Evolutionary conservation across 2,888 invertebrate genomes (phyloP), one percentile per base, ranked within the genome.

Genomic region (Oscheius onirici): DNA sequence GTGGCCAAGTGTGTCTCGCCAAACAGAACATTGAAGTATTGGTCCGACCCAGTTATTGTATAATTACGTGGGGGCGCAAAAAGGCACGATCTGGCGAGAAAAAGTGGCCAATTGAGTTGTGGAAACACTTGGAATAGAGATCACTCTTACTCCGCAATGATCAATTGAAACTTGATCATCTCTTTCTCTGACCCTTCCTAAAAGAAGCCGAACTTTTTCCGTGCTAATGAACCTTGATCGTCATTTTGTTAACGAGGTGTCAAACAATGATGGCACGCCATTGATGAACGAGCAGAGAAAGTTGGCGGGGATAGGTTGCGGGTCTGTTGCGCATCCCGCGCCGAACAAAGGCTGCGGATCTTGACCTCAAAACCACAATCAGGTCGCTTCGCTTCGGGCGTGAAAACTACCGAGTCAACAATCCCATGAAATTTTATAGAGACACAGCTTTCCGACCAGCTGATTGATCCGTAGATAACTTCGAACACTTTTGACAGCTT

Each of bases 351-450:
- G 66, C 52, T 43, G 34, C 34, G 66, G 54, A 54, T 52, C 54
- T 66, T 66, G 66, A 66, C 66, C 66, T 54, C 66, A 54, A 66
- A 66, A 66, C 66, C 66, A 49, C 66, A 66, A 66, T 66, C 66
- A 54, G 66, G 63, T 49, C 63, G 49, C 63, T 34, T 8, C 8
- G 3, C 34, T 34, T 3, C 34, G 34, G 43, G 10, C 60, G 60
- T 41, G 63, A 49, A 61, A 61, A 61, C 61, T 17, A 17, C 10
- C n/a, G 63, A 58, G 58, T 58, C 58, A 58, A 58, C 58, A 58
- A 58, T 58, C 58, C 41, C 17, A 58, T 41, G 6, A 43, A 58
- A 17, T 58, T 40, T 58, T 22, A n/a, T n/a, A n/a, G n/a, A n/a
- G 34, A 34, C 3, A 34, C 34, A 34, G 8, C 8, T 34, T 34